These are phyloP conservation scores for Coccyzus lansbergi DNA, from an alignment of 2,797 vertebrate genomes.

Conservation along the genomic window DNA sequence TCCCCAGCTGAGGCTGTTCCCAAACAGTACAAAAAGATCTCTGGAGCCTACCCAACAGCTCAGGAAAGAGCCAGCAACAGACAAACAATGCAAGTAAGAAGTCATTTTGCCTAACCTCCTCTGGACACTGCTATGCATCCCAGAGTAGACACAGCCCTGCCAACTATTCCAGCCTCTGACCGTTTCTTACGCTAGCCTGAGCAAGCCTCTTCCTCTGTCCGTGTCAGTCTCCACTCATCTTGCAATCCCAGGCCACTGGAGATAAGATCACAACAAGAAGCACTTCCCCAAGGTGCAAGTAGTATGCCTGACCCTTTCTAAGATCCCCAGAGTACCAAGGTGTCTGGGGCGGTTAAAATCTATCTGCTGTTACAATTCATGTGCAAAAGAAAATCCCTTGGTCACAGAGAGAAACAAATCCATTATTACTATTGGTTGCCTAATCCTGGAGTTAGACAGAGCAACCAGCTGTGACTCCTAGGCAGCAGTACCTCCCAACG, in stretches of 20 bases:
- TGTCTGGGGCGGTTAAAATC: not conserved
- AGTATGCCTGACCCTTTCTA: not conserved
- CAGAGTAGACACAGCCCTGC: not conserved
- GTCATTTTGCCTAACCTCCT: not conserved
- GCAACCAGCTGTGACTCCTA: not conserved
- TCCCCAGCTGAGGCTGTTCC: not conserved
- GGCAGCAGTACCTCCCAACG: not conserved
- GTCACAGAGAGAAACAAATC: not conserved
- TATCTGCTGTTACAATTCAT: not conserved
- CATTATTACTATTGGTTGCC: not conserved
- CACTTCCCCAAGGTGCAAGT: not conserved
- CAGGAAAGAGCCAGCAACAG: not conserved
- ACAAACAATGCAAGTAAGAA: not conserved
- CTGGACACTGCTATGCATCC: not conserved
- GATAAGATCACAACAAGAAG: not conserved
- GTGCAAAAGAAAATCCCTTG: not conserved
- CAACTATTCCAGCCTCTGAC: not conserved
- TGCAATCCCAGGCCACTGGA: not conserved
- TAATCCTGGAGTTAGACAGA: not conserved
- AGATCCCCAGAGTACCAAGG: not conserved
- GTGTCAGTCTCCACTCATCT: not conserved
- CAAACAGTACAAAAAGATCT: not conserved
- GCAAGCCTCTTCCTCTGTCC: not conserved
- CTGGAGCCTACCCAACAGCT: not conserved
- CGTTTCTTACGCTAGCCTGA: not conserved